These are phyloP conservation scores for Drosophila eugracilis DNA, from an alignment of 1,140 invertebrate species.

Conservation along the genomic window DNA sequence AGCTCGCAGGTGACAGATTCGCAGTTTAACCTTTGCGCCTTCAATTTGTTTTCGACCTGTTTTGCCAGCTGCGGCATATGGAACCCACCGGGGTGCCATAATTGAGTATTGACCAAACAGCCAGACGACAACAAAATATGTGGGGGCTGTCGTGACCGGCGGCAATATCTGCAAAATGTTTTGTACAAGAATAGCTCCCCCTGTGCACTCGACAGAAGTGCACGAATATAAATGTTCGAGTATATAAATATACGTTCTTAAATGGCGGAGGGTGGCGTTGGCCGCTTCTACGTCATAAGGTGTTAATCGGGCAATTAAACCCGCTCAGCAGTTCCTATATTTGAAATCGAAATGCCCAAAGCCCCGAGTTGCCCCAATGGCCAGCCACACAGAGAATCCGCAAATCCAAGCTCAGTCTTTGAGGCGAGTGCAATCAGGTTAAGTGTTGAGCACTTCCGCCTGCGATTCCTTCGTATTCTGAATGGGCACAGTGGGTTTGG, in stretches of 20 bases:
- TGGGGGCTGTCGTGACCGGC: constrained; percentile 60
- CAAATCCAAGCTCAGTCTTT: constrained; percentile 68
- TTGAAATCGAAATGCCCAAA: constrained; percentile 38
- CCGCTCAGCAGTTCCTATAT: constrained; percentile 1
- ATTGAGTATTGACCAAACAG: constrained; percentile 77
- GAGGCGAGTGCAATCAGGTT: constrained; percentile 65
- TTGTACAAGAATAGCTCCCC: constrained; percentile 49
- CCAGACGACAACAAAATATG: constrained; percentile 22
- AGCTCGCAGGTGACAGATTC: constrained; percentile 60
- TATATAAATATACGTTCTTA: constrained; percentile 28
- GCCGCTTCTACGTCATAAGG: constrained; percentile 29
- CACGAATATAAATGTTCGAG: constrained; percentile 25
- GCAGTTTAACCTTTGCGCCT: constrained; percentile 52
- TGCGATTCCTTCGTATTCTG: constrained; percentile 33
- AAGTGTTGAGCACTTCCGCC: constrained; percentile 64
- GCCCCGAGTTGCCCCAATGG: constrained; percentile 16
- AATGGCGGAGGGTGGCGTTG: constrained; percentile 9
- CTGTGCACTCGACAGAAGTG: constrained; percentile 4
- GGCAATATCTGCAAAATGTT: constrained; percentile 53
- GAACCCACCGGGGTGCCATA: constrained; percentile 38
- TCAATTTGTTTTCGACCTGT: constrained; percentile 24
- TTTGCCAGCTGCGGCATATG: constrained; percentile 15
- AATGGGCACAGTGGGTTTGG: constrained; percentile 16
- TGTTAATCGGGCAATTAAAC: constrained; percentile 67
- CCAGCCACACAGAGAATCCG: constrained; percentile 39